Percentiles rank a stretch among this genome's conserved stretches.
phyloP scores from a whole-genome alignment of 2,888 invertebrate genomes.

The Acanthosepion pharaonis region DNA sequence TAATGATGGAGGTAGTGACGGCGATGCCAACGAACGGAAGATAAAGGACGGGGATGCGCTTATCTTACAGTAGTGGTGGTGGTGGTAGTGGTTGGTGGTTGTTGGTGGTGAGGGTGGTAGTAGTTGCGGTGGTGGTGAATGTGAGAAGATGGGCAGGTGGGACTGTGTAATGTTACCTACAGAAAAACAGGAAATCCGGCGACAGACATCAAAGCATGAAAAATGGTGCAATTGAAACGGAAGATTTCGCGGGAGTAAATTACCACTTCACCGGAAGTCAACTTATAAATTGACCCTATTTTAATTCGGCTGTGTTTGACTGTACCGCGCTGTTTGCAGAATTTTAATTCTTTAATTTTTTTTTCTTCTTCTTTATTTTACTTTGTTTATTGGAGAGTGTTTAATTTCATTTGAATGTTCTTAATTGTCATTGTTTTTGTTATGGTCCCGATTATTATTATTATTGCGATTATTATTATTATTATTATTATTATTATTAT shows the following conservation, averaged over 20 bases:
- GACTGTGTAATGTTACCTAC: background rate
- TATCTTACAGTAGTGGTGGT: background rate
- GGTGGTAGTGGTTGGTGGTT: background rate
- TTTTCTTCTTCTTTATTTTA: background rate
- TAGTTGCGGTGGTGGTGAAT: background rate
- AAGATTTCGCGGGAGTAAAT: background rate
- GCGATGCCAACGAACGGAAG: background rate
- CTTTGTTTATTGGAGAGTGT: background rate
- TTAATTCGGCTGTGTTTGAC: constrained; percentile 8
- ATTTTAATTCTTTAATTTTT: background rate
- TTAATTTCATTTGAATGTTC: background rate
- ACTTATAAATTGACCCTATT: background rate
- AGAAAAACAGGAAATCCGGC: background rate
- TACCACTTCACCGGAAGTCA: background rate
- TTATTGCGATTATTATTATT: too few species aligned
- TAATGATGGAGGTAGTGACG: background rate
- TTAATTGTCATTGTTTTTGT: background rate
- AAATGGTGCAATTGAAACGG: constrained; percentile 33
- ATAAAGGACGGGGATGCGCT: background rate
- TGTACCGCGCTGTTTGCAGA: background rate
- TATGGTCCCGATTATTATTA: background rate
- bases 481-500: too few species aligned
- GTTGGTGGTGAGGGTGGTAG: background rate
- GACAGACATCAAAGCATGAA: constrained; percentile 8
- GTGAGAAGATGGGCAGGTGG: background rate